Conservation (phyloP, 2,113 vertebrate species). For the Ailuropoda melanoleuca region DNA sequence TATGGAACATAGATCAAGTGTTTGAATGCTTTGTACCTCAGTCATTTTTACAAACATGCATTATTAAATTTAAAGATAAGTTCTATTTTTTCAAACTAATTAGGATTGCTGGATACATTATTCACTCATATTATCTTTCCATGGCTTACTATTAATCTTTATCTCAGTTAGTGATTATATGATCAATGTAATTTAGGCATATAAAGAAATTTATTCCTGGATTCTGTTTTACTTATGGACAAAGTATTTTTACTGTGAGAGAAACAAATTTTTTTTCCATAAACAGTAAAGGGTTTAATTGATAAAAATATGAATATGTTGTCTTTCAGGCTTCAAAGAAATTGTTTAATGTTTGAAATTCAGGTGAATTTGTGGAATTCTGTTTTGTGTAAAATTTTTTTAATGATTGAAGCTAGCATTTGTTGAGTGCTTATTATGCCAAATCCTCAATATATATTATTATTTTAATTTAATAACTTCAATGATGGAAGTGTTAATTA, state of each 20-base stretch:
- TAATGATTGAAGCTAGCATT: background rate
- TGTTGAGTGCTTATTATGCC: background rate
- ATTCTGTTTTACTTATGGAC: background rate
- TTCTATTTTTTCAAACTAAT: background rate
- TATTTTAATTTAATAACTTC: background rate
- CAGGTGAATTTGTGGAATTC: background rate
- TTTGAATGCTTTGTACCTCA: background rate
- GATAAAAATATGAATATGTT: background rate
- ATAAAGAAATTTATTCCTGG: background rate
- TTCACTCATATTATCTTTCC: background rate
- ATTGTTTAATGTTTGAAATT: background rate
- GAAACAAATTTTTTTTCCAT: background rate
- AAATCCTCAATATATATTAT: background rate
- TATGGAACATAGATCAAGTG: background rate
- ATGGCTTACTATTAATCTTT: background rate
- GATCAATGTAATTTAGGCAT: background rate
- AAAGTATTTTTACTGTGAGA: background rate
- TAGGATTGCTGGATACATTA: constrained; percentile 6
- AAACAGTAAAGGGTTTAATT: background rate
- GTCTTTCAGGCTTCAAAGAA: background rate
- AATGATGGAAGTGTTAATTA: background rate
- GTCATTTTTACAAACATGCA: background rate
- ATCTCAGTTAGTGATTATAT: background rate
- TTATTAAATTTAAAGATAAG: background rate
- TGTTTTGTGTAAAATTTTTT: background rate